Percentiles rank a stretch among this genome's conserved stretches.
Evolutionary conservation across 2,113 vertebrate genomes (phyloP).

Genomic region (Urocolius indicus): DNA sequence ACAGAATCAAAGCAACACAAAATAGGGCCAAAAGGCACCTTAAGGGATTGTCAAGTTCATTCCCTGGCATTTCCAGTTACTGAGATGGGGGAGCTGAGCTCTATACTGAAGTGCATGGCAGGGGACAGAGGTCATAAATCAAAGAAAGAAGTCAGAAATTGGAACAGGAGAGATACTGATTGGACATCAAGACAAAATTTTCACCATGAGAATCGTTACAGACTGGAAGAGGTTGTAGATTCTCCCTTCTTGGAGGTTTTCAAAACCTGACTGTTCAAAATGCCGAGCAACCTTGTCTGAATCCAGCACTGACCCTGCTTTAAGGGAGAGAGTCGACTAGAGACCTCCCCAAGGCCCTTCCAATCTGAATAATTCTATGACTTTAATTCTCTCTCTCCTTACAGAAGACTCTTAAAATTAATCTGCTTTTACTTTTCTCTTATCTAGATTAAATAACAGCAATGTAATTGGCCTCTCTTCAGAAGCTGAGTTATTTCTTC

Average conservation of each 20-base stretch:
- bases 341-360: not conserved
- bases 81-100: not conserved
- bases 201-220: not conserved
- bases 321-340: not conserved
- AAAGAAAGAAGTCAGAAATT: not conserved
- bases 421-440: not conserved
- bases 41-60: not conserved
- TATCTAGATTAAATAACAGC: not conserved
- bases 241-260: not conserved
- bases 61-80: not conserved
- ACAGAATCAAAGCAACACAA: not conserved
- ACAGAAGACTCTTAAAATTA: not conserved
- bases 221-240: not conserved
- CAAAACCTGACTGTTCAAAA: not conserved
- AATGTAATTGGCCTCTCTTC: not conserved
- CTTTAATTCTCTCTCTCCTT: not conserved
- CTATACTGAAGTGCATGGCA: not conserved
- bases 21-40: not conserved
- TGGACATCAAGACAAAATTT: not conserved
- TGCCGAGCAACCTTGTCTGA: not conserved
- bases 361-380: not conserved
- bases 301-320: not conserved
- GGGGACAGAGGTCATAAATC: not conserved
- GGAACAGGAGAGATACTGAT: not conserved
- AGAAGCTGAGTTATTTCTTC: not conserved